These are phyloP conservation scores for Tetramorium parvispinum DNA, from an alignment of 1,140 invertebrate genomes.

Conservation along the genomic window DNA sequence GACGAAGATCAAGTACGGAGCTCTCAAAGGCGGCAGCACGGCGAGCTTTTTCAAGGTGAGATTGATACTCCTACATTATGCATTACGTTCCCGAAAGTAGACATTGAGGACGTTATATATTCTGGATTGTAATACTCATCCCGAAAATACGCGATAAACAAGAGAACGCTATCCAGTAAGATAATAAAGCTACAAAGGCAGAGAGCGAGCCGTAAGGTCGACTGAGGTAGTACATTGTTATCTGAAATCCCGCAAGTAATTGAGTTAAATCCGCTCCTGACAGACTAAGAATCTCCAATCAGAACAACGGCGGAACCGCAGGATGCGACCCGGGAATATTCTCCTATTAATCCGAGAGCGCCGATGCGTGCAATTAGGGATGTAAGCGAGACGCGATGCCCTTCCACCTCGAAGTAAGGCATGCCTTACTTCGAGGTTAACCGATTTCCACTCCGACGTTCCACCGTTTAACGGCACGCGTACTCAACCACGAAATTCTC, in stretches of 20 bases:
- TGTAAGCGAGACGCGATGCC: conserved; percentile 25
- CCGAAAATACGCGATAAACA: not conserved
- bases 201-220: not conserved
- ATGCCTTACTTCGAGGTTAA: conserved; percentile 69
- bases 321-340: conserved; percentile 48
- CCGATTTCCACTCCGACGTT: conserved; percentile 68
- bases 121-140: not conserved
- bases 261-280: not conserved
- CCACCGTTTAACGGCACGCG: conserved; percentile 68
- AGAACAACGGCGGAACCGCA: conserved; percentile 22
- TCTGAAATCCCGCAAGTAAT: conserved; percentile 14
- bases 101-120: not conserved
- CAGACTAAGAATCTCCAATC: conserved; percentile 44
- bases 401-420: conserved; percentile 30
- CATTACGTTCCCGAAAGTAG: not conserved
- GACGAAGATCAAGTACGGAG: conserved; percentile 98
- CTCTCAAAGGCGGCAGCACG: conserved; percentile 96
- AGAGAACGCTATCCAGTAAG: not conserved
- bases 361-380: conserved; percentile 50
- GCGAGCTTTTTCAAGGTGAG: conserved; percentile 96
- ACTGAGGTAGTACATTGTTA: not conserved
- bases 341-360: conserved; percentile 43
- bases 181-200: not conserved
- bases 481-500: conserved; percentile 70
- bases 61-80: conserved; percentile 18